Evolutionary conservation across 2,888 invertebrate species (phyloP).

Genomic region (Eristalis arbustorum): DNA sequence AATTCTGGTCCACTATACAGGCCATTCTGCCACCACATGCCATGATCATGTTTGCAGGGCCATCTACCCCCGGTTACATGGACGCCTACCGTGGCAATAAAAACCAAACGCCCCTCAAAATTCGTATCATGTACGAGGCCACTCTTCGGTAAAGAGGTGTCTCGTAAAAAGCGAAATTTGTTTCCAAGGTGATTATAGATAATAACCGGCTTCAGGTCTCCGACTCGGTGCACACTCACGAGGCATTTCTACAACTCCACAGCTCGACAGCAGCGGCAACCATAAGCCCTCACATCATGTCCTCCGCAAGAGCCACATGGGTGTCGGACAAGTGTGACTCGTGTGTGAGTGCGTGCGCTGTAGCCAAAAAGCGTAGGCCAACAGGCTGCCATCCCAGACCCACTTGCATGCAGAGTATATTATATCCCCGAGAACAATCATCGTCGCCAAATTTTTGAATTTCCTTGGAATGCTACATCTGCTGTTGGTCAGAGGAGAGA

Average conservation of each 20-base stretch:
- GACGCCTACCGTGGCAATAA: constrained; percentile 46
- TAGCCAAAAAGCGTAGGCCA: constrained; percentile 29
- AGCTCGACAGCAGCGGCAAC: too few relatives aligned
- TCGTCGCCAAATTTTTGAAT: constrained; percentile 58
- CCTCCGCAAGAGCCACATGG: constrained; percentile 14
- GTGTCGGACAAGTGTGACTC: neutral
- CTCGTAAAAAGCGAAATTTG: constrained; percentile 67
- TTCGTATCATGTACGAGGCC: constrained; percentile 57
- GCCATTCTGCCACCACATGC: neutral
- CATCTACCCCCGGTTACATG: constrained; percentile 28
- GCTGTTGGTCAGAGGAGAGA: neutral
- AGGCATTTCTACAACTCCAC: neutral
- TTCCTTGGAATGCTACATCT: neutral
- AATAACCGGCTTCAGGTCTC: constrained; percentile 59
- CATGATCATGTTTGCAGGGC: neutral
- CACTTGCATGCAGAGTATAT: constrained; percentile 30
- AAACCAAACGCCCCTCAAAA: constrained; percentile 62
- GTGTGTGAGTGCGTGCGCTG: constrained; percentile 4
- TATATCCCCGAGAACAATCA: constrained; percentile 38
- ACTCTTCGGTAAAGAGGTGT: constrained; percentile 57
- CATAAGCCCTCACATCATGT: neutral
- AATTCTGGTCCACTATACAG: constrained; percentile 47
- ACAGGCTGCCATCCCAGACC: neutral
- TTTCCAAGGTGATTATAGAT: constrained; percentile 68
- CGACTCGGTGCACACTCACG: neutral